Percentiles rank a stretch among this genome's conserved stretches.
These are phyloP conservation scores for Oscheius sp. DNA, from an alignment of 2,888 invertebrate species.

Conservation along the genomic window DNA sequence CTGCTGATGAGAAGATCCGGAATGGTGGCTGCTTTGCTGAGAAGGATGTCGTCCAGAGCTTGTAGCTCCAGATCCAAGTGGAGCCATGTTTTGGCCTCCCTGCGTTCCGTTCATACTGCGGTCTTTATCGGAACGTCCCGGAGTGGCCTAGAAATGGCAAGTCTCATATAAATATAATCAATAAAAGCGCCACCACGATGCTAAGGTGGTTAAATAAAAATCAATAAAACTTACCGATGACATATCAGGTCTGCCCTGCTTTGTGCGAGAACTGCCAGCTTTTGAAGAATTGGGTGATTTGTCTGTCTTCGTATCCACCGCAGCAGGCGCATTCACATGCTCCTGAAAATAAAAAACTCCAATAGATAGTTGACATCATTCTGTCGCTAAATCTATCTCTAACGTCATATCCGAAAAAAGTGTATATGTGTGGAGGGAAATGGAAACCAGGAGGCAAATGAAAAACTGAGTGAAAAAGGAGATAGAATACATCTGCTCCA, in stretches of 20 bases:
- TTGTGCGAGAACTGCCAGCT: slow-evolving; percentile 2
- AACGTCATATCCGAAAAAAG: too few species aligned
- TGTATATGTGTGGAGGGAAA: too few species aligned
- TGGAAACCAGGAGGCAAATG: too few species aligned
- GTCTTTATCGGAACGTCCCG: slow-evolving; percentile 17
- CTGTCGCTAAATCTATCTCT: not conserved
- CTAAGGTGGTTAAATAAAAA: not conserved
- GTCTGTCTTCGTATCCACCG: slow-evolving; percentile 23
- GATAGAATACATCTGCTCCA: too few species aligned
- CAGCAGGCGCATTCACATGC: slow-evolving; percentile 36
- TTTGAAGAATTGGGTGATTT: slow-evolving; percentile 31
- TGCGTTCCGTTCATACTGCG: slow-evolving; percentile 22
- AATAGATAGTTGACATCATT: too few species aligned
- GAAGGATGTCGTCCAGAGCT: slow-evolving; percentile 12
- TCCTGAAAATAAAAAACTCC: slow-evolving; percentile 24
- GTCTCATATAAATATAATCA: not conserved
- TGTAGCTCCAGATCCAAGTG: not conserved
- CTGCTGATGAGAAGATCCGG: slow-evolving; percentile 12
- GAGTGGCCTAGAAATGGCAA: not conserved
- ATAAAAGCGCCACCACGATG: not conserved
- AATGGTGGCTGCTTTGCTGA: slow-evolving; percentile 2
- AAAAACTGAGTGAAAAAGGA: too few species aligned
- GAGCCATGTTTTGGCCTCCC: not conserved
- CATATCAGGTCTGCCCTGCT: slow-evolving; percentile 1
- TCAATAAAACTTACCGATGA: slow-evolving; percentile 11